Evolutionary conservation across 2,888 invertebrate genomes (phyloP).

Genomic region (Apeira syringaria): DNA sequence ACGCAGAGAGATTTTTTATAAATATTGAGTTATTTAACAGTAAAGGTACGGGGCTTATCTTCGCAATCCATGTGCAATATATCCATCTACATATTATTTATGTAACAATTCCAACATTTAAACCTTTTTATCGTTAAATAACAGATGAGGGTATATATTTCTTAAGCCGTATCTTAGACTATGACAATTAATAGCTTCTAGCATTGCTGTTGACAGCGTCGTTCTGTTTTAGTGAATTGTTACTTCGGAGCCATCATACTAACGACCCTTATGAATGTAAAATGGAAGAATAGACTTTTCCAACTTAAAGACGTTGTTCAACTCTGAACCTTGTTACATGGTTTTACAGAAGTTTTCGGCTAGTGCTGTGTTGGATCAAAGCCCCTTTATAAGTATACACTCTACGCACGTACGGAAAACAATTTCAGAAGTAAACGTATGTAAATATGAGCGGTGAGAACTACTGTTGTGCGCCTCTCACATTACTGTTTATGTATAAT

Average conservation of each 20-base stretch:
- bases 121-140: too few species aligned
- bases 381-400: slow-evolving; percentile 18
- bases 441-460: slow-evolving; percentile 26
- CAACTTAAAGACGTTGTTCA: not conserved
- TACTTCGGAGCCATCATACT: slow-evolving; percentile 26
- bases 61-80: too few species aligned
- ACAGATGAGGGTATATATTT: too few species aligned
- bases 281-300: slow-evolving; percentile 20
- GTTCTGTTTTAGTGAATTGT: slow-evolving; percentile 26
- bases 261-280: slow-evolving; percentile 31
- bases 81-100: too few species aligned
- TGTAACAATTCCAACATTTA: too few species aligned
- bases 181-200: slow-evolving; percentile 28
- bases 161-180: too few species aligned
- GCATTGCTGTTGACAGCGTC: slow-evolving; percentile 25
- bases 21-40: too few species aligned
- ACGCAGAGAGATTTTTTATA: too few species aligned
- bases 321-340: slow-evolving; percentile 9
- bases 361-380: slow-evolving; percentile 2
- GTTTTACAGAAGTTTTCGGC: not conserved
- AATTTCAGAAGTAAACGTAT: slow-evolving; percentile 29
- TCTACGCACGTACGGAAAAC: slow-evolving; percentile 29
- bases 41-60: too few species aligned
- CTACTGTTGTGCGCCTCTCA: slow-evolving; percentile 10
- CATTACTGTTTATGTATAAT: too few species aligned